Base-by-base conservation (phyloP, 2,797 vertebrate genomes). In the Aldrovandia affinis region DNA sequence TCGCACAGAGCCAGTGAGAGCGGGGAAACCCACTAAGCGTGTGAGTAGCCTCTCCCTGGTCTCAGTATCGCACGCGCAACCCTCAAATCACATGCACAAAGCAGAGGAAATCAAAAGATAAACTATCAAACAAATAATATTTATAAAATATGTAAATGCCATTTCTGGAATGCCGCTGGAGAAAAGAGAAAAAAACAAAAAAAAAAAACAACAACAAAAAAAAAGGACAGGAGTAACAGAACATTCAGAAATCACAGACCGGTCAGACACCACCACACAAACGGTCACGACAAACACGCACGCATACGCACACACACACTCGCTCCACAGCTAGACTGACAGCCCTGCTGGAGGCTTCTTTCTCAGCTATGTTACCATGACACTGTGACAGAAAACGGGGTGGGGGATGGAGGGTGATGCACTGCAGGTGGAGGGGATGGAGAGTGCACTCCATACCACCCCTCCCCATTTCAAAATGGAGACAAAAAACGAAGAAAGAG, bases 91-190 rank as follows among this genome's bases (percentile, higher is more conserved):
- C 90, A 89, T 92, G 92, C 90, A 92, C 89, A 88, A 92, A 89
- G 83, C 85, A 57, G 63, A 83, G 83, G 78, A 81, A 85, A 87
- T 89, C 70, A 42, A 83, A 87, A 89, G 82, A 90, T 87, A 85
- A 89, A 84, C 87, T 80, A 86, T 78, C 86, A 80, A 93, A 92
- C 88, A 86, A 88, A 88, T 78, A 81, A 88, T 89, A 86, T 89
- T 92, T 91, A 90, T 90, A 89, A 92, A 94, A 94, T 92, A 92
- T 89, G 86, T 88, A 92, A 93, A 95, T 95, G 92, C 89, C 89
- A 47, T 90, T 88, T 92, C 87, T 93, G 91, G 90, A 95, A 95
- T 93, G 92, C 90, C 92, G 94, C 91, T 86, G 87, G 90, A 84
- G 80, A 68, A 86, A 82, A 36, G 22, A 78, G 20, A 81, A 83